Evolutionary conservation across 2,113 vertebrate species (phyloP), one percentile per base, ranked within the genome.

Genomic region (Corydoras sp.): DNA sequence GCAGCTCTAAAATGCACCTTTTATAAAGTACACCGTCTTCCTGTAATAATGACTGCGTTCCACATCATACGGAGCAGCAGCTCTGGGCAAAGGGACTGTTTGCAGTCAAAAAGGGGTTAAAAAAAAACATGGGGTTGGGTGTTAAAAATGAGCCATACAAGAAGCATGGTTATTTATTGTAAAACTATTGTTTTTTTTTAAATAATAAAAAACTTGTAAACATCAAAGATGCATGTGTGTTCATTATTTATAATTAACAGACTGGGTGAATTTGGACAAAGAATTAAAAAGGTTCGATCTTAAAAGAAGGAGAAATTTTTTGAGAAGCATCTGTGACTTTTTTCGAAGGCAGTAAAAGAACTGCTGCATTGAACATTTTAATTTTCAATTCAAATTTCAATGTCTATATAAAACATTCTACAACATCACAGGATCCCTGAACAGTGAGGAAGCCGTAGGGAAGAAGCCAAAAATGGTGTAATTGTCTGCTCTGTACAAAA

Each of bases 121-220:
- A 51, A 58, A 62, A 62, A 58, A 29, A 24, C 18, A 24, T 24
- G 65, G 43, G n/a, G 51, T 58, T 56, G 58, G 62, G 10, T 56
- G 35, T 58, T 29, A 55, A 78, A 70, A 63, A 69, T 73, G 56
- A 77, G 80, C 83, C 77, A 84, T 87, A 84, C 85, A 85, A 85
- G 88, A 85, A 85, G 88, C 89, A 91, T 91, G 88, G 81, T 88
- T 89, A 91, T 89, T 90, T 91, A 90, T 90, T 91, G 89, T 89
- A 85, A 88, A 86, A 88, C 81, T 87, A 87, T 89, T 86, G 88
- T 86, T 88, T 87, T 81, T 81, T 89, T 89, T 43, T 43, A 43
- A 43, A 43, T 84, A 88, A 86, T 89, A 88, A 89, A 85, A 84
- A 82, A 73, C 51, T 66, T 51, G 69, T 70, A 78, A 79, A 60